These are phyloP conservation scores for Sitophilus oryzae DNA, from an alignment of 1,140 invertebrate species.

Conservation along the genomic window DNA sequence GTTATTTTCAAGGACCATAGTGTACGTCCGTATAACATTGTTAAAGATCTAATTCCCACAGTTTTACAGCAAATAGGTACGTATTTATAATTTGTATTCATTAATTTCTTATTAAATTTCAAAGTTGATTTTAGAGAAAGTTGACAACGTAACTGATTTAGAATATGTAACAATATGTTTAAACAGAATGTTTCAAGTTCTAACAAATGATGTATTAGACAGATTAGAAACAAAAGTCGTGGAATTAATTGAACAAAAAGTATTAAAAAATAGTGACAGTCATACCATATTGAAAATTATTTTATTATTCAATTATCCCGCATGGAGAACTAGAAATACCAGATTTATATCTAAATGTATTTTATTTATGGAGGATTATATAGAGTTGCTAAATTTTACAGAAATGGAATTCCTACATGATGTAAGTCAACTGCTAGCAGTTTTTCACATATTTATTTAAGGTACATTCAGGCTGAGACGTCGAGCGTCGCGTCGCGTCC, in stretches of 20 bases:
- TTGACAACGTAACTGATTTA: constrained; percentile 27
- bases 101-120: constrained; percentile 7
- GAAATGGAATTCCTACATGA: constrained; percentile 30
- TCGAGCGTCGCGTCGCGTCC: too few relatives aligned
- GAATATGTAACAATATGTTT: constrained; percentile 33
- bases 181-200: constrained; percentile 28
- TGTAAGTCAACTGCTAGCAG: constrained; percentile 29
- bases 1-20: constrained; percentile 29
- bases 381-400: constrained; percentile 26
- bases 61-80: constrained; percentile 34
- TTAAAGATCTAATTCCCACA: constrained; percentile 30
- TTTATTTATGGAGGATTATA: constrained; percentile 29
- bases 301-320: constrained; percentile 33
- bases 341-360: constrained; percentile 29
- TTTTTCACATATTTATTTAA: too few relatives aligned
- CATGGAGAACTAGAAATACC: constrained; percentile 31
- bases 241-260: constrained; percentile 24
- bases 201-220: constrained; percentile 29
- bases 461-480: too few relatives aligned
- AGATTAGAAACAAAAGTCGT: constrained; percentile 31
- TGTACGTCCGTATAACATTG: constrained; percentile 28
- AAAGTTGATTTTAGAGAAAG: constrained; percentile 29
- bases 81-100: constrained; percentile 7
- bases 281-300: constrained; percentile 32
- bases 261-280: constrained; percentile 22